phyloP scores from a whole-genome alignment of 2,797 vertebrate species.

The Sternarchorhynchus goeldii region DNA sequence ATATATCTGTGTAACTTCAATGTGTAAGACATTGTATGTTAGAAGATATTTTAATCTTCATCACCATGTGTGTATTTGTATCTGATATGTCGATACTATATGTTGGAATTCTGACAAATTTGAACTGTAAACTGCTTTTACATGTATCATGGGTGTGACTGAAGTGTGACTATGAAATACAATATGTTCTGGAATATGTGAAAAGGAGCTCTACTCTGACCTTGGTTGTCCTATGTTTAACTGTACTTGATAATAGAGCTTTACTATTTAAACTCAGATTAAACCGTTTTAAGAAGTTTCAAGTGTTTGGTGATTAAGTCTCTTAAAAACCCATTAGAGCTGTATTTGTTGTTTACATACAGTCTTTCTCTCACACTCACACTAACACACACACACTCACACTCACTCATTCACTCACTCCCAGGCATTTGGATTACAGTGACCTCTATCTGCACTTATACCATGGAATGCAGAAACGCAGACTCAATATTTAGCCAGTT shows the following conservation, averaged over 20 bases:
- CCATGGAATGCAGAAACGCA: neutral
- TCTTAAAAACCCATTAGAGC: conserved; percentile 21
- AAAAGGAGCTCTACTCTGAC: too few species aligned
- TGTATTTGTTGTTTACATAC: neutral
- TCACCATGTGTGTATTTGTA: too few species aligned
- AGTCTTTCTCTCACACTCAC: neutral
- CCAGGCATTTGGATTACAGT: neutral
- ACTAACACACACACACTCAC: neutral
- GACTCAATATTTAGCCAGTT: neutral
- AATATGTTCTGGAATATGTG: too few species aligned
- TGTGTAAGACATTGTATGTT: too few species aligned
- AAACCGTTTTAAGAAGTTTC: neutral
- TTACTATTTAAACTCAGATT: conserved; percentile 4
- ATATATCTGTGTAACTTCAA: too few species aligned
- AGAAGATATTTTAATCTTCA: too few species aligned
- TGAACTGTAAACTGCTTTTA: too few species aligned
- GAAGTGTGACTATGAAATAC: too few species aligned
- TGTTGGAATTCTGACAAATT: too few species aligned
- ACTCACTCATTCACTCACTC: conserved; percentile 33
- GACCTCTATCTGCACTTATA: conserved; percentile 6
- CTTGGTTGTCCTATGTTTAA: too few species aligned
- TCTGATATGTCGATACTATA: too few species aligned
- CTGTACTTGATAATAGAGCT: neutral
- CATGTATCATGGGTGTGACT: too few species aligned
- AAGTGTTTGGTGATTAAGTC: conserved; percentile 19